Evolutionary conservation across 2,888 invertebrate genomes (phyloP).

Genomic region (Cheilosia vernalis): DNA sequence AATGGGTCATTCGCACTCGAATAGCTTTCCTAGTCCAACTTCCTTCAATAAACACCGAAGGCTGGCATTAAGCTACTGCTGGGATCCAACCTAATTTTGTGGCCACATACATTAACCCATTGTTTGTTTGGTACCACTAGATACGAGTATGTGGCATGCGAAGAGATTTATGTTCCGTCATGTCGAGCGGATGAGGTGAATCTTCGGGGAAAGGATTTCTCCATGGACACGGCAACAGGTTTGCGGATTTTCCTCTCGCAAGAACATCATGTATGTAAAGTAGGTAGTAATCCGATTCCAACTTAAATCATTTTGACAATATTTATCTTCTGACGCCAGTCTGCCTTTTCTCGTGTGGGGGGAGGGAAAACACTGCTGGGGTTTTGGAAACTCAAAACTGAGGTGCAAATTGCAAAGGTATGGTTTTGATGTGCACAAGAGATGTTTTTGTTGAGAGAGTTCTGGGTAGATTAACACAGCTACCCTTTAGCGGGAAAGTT

Average conservation of each 20-base stretch:
- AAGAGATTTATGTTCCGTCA: conserved; percentile 33
- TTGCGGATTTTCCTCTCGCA: conserved; percentile 4
- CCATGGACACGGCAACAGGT: conserved; percentile 30
- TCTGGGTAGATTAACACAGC: no score
- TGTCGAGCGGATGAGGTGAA: conserved; percentile 15
- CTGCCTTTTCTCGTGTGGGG: not conserved
- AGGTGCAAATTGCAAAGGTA: no score
- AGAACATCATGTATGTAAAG: not conserved
- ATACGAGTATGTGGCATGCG: not conserved
- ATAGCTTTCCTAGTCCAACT: conserved; percentile 3
- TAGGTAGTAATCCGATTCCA: conserved; percentile 15
- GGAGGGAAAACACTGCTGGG: not conserved
- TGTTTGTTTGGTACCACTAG: not conserved
- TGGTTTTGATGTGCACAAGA: no score
- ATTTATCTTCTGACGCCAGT: conserved; percentile 3
- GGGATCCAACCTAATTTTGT: conserved; percentile 48
- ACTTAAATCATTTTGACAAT: conserved; percentile 42
- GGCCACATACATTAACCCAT: conserved; percentile 35
- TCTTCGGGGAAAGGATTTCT: conserved; percentile 1
- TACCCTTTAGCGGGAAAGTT: no score
- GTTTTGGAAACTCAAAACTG: not conserved
- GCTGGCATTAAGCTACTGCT: conserved; percentile 16
- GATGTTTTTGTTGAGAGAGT: no score
- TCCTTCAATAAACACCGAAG: conserved; percentile 23
- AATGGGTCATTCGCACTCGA: conserved; percentile 18